phyloP scores from a whole-genome alignment of 2,888 invertebrate genomes.

The Nemotelus nigrinus region DNA sequence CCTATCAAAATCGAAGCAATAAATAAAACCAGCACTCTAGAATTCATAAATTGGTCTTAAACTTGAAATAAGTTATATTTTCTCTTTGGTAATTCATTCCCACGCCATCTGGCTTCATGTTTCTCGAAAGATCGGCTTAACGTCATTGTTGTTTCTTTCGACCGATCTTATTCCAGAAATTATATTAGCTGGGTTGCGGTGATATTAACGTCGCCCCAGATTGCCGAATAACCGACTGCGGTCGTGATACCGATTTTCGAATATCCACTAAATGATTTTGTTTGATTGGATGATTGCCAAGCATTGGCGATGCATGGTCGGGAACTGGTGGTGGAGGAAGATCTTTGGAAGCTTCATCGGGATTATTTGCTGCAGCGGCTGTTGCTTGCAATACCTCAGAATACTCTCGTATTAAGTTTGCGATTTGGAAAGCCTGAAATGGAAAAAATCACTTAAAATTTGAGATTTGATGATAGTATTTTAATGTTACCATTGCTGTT shows the following conservation, averaged over 20 bases:
- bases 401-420: conserved; percentile 91
- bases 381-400: conserved; percentile 72
- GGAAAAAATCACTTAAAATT: neutral
- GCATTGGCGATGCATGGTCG: conserved; percentile 51
- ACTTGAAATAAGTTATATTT: too few relatives aligned
- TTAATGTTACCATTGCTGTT: conserved; percentile 79
- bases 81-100: too few relatives aligned
- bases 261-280: conserved; percentile 50
- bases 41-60: too few relatives aligned
- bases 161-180: conserved; percentile 53
- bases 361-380: conserved; percentile 50
- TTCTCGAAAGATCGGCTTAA: neutral
- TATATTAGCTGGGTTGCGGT: conserved; percentile 57
- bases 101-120: neutral
- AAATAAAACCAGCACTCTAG: too few relatives aligned
- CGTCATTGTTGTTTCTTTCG: conserved; percentile 46
- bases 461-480: neutral
- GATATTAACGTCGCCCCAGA: conserved; percentile 54
- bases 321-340: conserved; percentile 52
- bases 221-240: conserved; percentile 54
- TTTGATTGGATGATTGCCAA: conserved; percentile 44
- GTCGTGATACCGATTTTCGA: conserved; percentile 51
- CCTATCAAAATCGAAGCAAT: too few relatives aligned
- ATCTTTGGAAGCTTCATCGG: conserved; percentile 52
- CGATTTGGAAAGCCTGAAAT: conserved; percentile 88